These are phyloP conservation scores for Chelmon rostratus DNA, from an alignment of 2,797 vertebrate species.

Conservation along the genomic window DNA sequence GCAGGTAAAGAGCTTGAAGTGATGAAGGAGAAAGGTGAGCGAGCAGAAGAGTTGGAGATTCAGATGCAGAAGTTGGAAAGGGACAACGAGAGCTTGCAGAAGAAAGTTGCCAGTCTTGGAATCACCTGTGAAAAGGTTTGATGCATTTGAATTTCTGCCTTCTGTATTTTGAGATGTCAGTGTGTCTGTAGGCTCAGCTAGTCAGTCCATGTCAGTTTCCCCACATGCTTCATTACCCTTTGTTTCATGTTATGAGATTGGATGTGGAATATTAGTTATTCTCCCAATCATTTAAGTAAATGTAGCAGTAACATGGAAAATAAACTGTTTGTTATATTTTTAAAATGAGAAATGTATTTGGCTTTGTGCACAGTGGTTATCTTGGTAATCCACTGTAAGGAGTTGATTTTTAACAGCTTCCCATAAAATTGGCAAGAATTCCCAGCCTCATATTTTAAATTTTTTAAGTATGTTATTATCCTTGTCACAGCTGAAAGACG, in stretches of 20 bases:
- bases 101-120: slow-evolving; percentile 92
- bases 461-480: background rate
- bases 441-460: background rate
- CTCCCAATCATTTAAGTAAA: background rate
- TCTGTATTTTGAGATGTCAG: background rate
- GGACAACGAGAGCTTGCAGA: slow-evolving; percentile 95
- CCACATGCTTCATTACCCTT: background rate
- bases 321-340: background rate
- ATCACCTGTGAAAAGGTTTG: slow-evolving; percentile 95
- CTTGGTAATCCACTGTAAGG: background rate
- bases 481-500: background rate
- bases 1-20: slow-evolving; percentile 92
- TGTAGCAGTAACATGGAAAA: background rate
- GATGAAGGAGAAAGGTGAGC: slow-evolving; percentile 94
- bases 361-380: background rate
- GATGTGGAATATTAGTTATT: background rate
- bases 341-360: background rate
- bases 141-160: slow-evolving; percentile 21
- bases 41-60: slow-evolving; percentile 93
- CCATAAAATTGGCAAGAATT: background rate
- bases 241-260: background rate
- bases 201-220: background rate
- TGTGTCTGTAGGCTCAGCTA: background rate
- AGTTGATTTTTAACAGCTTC: background rate
- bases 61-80: slow-evolving; percentile 91